These are phyloP conservation scores for Stictocephala bisonia DNA, from an alignment of 2,888 invertebrate species.

Conservation along the genomic window DNA sequence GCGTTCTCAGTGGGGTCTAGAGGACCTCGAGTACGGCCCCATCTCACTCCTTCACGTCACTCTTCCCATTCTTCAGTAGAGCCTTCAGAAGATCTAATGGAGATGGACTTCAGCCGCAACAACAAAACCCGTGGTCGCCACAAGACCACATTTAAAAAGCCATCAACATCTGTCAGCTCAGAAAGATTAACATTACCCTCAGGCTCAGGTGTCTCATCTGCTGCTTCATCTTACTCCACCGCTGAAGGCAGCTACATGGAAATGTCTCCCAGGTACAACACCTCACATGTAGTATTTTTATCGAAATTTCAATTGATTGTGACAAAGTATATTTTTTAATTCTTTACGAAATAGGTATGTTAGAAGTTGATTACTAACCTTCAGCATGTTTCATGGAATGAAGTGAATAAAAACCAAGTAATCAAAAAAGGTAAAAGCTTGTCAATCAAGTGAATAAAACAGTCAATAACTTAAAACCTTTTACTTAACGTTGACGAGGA, in stretches of 20 bases:
- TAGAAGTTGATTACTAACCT: no score
- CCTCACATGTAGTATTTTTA: no score
- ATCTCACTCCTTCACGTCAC: constrained; percentile 62
- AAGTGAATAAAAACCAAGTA: no score
- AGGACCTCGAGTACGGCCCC: constrained; percentile 34
- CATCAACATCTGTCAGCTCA: constrained; percentile 46
- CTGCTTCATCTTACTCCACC: constrained; percentile 57
- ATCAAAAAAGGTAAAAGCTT: no score
- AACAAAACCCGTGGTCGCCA: constrained; percentile 53
- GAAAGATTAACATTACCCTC: constrained; percentile 55
- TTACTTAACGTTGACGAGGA: no score
- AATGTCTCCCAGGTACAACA: constrained; percentile 58
- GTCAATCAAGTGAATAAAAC: no score
- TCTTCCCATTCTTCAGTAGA: constrained; percentile 65
- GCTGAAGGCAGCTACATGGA: constrained; percentile 59
- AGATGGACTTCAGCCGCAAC: constrained; percentile 74
- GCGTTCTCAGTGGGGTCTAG: constrained; percentile 81
- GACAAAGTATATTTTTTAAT: no score
- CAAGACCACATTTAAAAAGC: constrained; percentile 47
- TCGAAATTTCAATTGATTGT: no score
- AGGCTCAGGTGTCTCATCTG: constrained; percentile 52
- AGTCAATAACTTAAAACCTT: no score
- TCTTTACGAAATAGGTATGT: no score
- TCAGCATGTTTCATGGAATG: no score
- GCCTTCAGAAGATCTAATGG: constrained; percentile 84